Evolutionary conservation across 2,113 vertebrate species (phyloP).

Genomic region (Bos taurus): DNA sequence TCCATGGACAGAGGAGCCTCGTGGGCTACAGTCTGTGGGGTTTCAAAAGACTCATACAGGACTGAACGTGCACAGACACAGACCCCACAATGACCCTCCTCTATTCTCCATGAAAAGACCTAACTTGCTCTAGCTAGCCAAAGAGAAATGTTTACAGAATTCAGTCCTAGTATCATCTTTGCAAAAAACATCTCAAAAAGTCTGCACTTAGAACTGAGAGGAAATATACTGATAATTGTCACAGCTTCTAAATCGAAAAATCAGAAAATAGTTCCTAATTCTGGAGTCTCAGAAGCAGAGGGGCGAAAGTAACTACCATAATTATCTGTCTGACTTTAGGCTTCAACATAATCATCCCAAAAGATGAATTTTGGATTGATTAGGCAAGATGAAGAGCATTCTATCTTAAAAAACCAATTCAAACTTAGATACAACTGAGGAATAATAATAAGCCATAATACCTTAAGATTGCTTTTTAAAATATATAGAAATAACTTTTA

Average conservation of each 20-base stretch:
- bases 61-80: not conserved
- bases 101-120: not conserved
- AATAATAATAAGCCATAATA: not conserved
- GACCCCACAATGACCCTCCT: fast-evolving
- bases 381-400: not conserved
- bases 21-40: not conserved
- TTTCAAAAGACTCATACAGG: not conserved
- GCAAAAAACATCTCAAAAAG: not conserved
- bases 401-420: not conserved
- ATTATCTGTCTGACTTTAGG: not conserved
- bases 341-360: not conserved
- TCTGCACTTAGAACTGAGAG: not conserved
- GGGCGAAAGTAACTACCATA: not conserved
- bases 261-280: not conserved
- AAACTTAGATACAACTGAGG: not conserved
- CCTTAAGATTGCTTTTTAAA: not conserved
- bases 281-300: not conserved
- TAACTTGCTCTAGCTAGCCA: not conserved
- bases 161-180: not conserved
- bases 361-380: not conserved
- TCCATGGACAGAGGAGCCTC: not conserved
- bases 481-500: not conserved
- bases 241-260: not conserved
- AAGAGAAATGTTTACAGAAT: not conserved
- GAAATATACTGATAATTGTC: not conserved